Conservation (phyloP, 2,888 invertebrate species). For the Drosophila peninsularis region DNA sequence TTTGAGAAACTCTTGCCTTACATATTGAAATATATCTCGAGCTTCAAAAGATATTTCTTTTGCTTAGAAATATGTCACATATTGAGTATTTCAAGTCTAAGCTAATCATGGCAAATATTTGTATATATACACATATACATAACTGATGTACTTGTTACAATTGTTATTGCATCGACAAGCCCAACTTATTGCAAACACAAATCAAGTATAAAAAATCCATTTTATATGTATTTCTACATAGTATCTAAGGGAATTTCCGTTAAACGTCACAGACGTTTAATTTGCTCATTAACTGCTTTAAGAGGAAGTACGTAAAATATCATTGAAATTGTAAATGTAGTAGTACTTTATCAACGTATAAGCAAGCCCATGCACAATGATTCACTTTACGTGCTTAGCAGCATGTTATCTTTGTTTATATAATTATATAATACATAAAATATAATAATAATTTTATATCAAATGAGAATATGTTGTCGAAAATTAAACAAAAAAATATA, state of each 20-base stretch:
- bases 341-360: background rate
- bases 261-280: conserved; percentile 7
- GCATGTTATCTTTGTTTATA: too few species aligned
- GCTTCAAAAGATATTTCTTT: background rate
- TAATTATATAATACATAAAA: background rate
- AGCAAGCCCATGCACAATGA: background rate
- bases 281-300: too few species aligned
- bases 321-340: background rate
- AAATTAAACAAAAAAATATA: too few species aligned
- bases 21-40: too few species aligned
- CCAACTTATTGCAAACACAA: background rate
- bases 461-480: too few species aligned
- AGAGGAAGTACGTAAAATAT: conserved; percentile 7
- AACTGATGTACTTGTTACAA: background rate
- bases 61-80: background rate
- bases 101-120: too few species aligned
- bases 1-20: too few species aligned
- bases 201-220: background rate
- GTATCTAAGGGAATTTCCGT: conserved; percentile 8
- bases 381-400: background rate
- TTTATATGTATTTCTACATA: background rate
- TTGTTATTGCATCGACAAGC: background rate
- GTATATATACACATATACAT: background rate
- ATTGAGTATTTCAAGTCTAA: background rate
- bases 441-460: too few species aligned